These are phyloP conservation scores for Rhinichthys klamathensis DNA, from an alignment of 2,113 vertebrate genomes.

Conservation along the genomic window DNA sequence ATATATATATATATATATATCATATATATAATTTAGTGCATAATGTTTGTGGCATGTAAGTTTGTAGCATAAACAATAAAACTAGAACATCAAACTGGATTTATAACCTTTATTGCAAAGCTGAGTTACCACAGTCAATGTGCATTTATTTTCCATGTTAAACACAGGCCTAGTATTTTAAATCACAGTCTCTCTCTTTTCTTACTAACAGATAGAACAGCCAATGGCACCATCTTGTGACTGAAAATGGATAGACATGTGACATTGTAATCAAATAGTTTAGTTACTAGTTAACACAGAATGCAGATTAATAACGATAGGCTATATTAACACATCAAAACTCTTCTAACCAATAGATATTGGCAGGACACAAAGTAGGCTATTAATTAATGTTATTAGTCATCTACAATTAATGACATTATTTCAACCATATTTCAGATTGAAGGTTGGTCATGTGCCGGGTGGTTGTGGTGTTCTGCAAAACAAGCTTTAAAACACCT, in stretches of 20 bases:
- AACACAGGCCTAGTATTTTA: background rate
- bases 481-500: too few species aligned
- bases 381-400: too few species aligned
- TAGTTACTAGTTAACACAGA: background rate
- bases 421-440: too few species aligned
- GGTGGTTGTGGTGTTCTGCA: too few species aligned
- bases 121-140: background rate
- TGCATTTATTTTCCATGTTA: background rate
- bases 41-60: background rate
- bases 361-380: background rate
- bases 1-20: background rate
- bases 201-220: background rate
- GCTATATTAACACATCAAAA: background rate
- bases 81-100: background rate
- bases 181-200: background rate
- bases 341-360: background rate
- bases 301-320: background rate
- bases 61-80: background rate
- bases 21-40: background rate
- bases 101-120: background rate
- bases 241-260: background rate
- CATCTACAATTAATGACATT: too few species aligned
- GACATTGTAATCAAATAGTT: background rate
- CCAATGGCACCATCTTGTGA: slow-evolving; percentile 4
- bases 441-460: too few species aligned